A percentile compares a stretch with the other conserved stretches of the same genome.
These are phyloP conservation scores for Poeciliopsis turrubarensis DNA, from an alignment of 2,113 vertebrate genomes.

Conservation along the genomic window DNA sequence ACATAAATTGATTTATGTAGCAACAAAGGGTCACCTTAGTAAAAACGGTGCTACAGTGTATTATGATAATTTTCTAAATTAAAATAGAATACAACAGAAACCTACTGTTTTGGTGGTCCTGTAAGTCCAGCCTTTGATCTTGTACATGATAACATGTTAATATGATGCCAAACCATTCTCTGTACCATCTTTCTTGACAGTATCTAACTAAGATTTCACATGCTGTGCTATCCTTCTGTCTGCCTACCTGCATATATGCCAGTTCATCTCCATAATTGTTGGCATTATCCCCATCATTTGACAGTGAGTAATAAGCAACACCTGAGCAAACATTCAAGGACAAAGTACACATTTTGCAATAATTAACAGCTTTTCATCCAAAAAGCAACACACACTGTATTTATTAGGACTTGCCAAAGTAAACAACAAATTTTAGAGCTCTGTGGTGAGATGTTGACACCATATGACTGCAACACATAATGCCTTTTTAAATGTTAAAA, in stretches of 20 bases:
- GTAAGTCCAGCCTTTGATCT: background rate
- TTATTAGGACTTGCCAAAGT: conserved; percentile 46
- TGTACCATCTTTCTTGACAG: conserved; percentile 9
- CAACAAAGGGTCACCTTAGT: too few species aligned
- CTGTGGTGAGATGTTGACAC: conserved; percentile 35
- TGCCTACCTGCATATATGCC: conserved; percentile 26
- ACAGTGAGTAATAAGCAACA: conserved; percentile 62
- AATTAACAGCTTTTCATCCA: conserved; percentile 45
- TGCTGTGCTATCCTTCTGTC: conserved; percentile 40
- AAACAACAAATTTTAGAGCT: conserved; percentile 25
- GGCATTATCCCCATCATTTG: conserved; percentile 30
- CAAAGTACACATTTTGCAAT: conserved; percentile 45
- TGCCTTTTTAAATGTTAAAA: conserved; percentile 4
- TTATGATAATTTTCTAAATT: background rate
- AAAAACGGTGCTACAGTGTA: too few species aligned
- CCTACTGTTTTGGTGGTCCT: background rate
- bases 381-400: conserved; percentile 24
- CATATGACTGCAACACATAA: conserved; percentile 46
- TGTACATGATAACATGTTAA: background rate
- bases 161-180: background rate
- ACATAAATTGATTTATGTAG: too few species aligned
- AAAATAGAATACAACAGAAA: background rate
- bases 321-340: conserved; percentile 47
- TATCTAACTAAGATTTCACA: conserved; percentile 29
- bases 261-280: conserved; percentile 42